Evolutionary conservation across 1,140 invertebrate genomes (phyloP).

Genomic region (Trichonephila inaurata): DNA sequence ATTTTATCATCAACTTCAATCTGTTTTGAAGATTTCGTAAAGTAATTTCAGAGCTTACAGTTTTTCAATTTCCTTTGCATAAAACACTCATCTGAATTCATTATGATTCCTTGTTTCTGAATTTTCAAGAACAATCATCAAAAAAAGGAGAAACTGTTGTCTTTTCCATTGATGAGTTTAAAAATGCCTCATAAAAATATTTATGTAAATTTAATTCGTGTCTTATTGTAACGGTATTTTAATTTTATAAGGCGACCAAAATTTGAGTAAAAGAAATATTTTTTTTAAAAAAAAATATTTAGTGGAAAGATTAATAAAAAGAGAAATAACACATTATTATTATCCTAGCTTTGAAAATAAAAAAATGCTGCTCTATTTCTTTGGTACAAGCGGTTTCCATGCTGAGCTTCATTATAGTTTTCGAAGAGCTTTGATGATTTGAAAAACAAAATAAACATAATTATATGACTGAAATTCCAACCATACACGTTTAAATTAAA

Average conservation of each 20-base stretch:
- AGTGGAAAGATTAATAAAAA: neutral
- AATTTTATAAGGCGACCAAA: neutral
- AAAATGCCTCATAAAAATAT: neutral
- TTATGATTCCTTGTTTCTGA: neutral
- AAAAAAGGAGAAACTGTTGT: neutral
- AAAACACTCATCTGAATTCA: constrained; percentile 2
- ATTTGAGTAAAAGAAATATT: neutral
- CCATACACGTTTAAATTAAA: no score
- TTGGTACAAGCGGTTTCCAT: neutral
- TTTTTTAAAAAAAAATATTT: neutral
- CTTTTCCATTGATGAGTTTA: neutral
- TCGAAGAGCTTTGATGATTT: no score
- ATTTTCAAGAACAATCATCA: neutral
- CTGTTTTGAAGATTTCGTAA: neutral
- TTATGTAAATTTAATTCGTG: neutral
- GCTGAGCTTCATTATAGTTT: no score
- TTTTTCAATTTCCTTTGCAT: constrained; percentile 5
- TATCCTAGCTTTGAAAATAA: neutral
- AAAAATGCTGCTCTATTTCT: neutral
- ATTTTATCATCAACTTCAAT: neutral
- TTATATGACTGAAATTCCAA: no score
- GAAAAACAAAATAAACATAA: no score
- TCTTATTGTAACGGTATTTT: neutral
- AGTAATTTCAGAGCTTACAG: neutral
- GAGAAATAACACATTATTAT: neutral